Evolutionary conservation across 53 echinoderm and acorn worm genomes (phyloP).

Genomic region (Paracentrotus lividus): DNA sequence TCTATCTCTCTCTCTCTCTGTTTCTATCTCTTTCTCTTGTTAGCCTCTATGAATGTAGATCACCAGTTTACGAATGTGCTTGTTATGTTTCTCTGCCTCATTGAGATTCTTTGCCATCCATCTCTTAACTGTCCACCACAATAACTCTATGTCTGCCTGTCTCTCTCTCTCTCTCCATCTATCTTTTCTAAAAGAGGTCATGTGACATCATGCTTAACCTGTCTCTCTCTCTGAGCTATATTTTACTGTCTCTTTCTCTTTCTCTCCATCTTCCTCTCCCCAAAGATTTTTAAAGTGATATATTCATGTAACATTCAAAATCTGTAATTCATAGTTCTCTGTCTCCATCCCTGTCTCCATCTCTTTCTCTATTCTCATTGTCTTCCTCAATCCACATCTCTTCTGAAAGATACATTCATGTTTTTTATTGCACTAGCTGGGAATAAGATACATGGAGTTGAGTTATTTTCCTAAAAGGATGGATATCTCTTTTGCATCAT

Average conservation of each 20-base stretch:
- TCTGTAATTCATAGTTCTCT: too few species aligned
- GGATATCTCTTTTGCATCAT: neutral
- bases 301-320: too few species aligned
- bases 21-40: neutral
- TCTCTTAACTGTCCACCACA: too few species aligned
- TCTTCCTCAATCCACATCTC: neutral
- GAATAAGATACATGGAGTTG: conserved; percentile 2
- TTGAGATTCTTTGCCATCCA: too few species aligned
- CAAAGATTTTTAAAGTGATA: too few species aligned
- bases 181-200: neutral
- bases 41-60: too few species aligned
- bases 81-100: neutral
- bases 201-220: too few species aligned
- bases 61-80: neutral
- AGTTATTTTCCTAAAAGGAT: conserved; percentile 50
- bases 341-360: neutral
- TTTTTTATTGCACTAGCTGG: neutral
- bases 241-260: neutral
- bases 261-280: neutral
- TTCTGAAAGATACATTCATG: too few species aligned
- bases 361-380: neutral
- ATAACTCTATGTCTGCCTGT: neutral
- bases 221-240: neutral
- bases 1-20: neutral
- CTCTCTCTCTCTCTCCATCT: conserved; percentile 8